Conservation (phyloP, 2,797 vertebrate species). For the Hydrocynus forskahlii region DNA sequence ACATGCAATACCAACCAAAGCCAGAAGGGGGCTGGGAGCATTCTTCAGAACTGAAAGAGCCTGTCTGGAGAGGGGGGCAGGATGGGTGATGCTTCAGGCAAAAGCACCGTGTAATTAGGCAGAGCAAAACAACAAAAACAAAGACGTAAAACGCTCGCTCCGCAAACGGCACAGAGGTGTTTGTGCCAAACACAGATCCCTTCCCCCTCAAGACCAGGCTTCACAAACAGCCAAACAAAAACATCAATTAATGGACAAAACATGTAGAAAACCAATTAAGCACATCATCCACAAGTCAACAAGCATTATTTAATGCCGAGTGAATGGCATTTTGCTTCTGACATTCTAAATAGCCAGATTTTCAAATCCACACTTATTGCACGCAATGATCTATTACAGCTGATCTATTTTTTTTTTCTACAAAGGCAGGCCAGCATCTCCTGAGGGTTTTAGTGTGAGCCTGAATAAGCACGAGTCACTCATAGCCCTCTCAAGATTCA, state of each 20-base stretch:
- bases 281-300: not conserved
- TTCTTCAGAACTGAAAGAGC: not conserved
- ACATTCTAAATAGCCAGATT: not conserved
- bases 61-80: slow-evolving; percentile 40
- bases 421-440: slow-evolving; percentile 42
- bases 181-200: slow-evolving; percentile 29
- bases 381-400: not conserved
- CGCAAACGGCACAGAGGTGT: slow-evolving; percentile 23
- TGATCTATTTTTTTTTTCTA: slow-evolving; percentile 32
- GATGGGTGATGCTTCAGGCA: slow-evolving; percentile 47
- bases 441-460: slow-evolving; percentile 45
- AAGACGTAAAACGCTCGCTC: slow-evolving; percentile 43
- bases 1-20: slow-evolving; percentile 50
- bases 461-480: slow-evolving; percentile 44
- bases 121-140: slow-evolving; percentile 43
- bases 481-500: slow-evolving; percentile 42
- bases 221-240: slow-evolving; percentile 16
- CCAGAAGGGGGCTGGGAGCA: slow-evolving; percentile 67
- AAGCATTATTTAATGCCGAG: not conserved
- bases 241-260: slow-evolving; percentile 34
- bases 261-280: slow-evolving; percentile 31
- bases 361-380: not conserved
- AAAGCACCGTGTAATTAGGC: slow-evolving; percentile 49
- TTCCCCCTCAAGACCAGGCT: slow-evolving; percentile 14
- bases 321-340: slow-evolving; percentile 22